A percentile compares a stretch with the other conserved stretches of the same genome.
These are phyloP conservation scores for Synanthedon formicaeformis DNA, from an alignment of 2,888 invertebrate species.

Conservation along the genomic window DNA sequence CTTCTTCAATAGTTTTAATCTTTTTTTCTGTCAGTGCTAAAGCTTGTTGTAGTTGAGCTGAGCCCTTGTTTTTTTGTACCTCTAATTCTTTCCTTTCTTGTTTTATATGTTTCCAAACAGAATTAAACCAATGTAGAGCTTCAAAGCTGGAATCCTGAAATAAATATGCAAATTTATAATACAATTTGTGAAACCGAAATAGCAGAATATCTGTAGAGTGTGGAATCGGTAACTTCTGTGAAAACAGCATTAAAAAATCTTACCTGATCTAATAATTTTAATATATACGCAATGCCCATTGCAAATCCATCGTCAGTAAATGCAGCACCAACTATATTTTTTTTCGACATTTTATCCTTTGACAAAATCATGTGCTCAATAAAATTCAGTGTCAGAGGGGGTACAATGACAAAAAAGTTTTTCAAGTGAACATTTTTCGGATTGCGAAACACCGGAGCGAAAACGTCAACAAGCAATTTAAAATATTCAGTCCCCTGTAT, in stretches of 20 bases:
- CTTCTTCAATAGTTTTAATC: conserved; percentile 77
- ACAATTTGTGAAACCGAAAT: neutral
- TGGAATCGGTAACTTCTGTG: neutral
- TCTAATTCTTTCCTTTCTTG: conserved; percentile 70
- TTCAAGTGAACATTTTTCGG: conserved; percentile 88
- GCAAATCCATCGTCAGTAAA: conserved; percentile 99
- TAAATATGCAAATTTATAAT: neutral
- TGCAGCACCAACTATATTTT: conserved; percentile 86
- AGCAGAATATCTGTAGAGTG: neutral
- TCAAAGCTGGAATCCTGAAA: conserved; percentile 82
- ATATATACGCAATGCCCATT: conserved; percentile 93
- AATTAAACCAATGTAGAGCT: conserved; percentile 94
- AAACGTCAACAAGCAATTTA: conserved; percentile 91
- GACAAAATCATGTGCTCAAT: conserved; percentile 92
- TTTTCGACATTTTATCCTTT: conserved; percentile 93
- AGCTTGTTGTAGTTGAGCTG: conserved; percentile 93
- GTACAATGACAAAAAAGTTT: conserved; percentile 93
- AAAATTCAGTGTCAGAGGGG: conserved; percentile 93
- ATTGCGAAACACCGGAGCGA: conserved; percentile 88
- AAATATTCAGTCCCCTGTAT: conserved; percentile 91
- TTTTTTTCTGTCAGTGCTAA: conserved; percentile 89
- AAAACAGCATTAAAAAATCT: conserved; percentile 9
- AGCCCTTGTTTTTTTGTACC: conserved; percentile 77
- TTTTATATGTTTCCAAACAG: conserved; percentile 80
- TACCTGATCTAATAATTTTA: conserved; percentile 88